Evolutionary conservation across 2,113 vertebrate species (phyloP).

Genomic region (Halichoerus grypus): DNA sequence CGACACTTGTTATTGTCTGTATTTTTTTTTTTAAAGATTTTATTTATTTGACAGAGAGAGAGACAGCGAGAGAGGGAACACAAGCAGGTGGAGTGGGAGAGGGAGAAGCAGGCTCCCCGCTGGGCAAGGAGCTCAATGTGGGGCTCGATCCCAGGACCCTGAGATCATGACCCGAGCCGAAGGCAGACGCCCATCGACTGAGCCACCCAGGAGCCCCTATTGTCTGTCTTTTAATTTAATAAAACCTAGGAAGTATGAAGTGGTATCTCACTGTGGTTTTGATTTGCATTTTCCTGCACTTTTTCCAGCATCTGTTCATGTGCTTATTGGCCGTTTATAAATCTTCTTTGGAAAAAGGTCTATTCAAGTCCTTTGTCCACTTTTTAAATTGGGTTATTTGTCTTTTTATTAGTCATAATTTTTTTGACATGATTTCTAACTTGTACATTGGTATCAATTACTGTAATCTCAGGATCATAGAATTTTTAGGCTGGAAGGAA

Average conservation of each 20-base stretch:
- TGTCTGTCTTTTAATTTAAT: background rate
- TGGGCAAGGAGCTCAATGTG: no score
- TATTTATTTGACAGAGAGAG: no score
- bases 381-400: conserved; percentile 19
- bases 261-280: background rate
- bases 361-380: background rate
- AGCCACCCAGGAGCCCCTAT: no score
- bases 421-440: conserved; percentile 1
- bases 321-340: background rate
- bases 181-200: no score
- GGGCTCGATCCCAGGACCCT: no score
- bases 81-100: no score
- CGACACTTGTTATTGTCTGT: background rate
- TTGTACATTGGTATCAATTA: background rate
- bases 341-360: background rate
- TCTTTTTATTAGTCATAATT: background rate
- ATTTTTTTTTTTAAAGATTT: no score
- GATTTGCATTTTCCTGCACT: background rate
- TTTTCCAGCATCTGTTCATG: background rate
- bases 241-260: background rate
- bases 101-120: no score
- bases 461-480: conserved; percentile 5
- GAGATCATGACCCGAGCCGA: no score
- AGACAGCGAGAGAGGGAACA: no score
- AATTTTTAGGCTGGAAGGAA: background rate